Evolutionary conservation across 2,113 vertebrate species (phyloP).

Genomic region (Columba livia): DNA sequence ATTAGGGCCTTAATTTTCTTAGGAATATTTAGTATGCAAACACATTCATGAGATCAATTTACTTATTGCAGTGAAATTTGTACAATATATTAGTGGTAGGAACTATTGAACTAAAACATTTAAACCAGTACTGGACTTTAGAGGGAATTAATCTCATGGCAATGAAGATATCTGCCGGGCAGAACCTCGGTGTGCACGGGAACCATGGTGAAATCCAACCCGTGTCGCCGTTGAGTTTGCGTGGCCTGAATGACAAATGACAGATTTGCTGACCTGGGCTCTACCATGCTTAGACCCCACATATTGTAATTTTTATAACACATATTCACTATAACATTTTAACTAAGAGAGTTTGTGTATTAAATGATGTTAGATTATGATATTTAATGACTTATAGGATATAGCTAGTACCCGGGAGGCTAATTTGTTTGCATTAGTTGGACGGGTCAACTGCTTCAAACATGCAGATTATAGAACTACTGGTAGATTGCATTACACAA

Average conservation of each 20-base stretch:
- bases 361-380: slow-evolving; percentile 66
- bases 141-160: rapidly evolving
- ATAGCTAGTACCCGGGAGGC: slow-evolving; percentile 70
- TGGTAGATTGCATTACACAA: slow-evolving; percentile 89
- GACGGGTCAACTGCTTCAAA: slow-evolving; percentile 85
- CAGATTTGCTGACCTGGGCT: slow-evolving; percentile 17
- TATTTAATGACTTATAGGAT: slow-evolving; percentile 72
- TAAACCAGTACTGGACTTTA: not conserved
- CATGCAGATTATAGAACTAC: slow-evolving; percentile 88
- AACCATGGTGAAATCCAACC: not conserved
- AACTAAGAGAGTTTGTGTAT: slow-evolving; percentile 61
- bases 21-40: not conserved
- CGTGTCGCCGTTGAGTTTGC: not conserved
- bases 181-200: not conserved
- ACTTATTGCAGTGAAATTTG: not conserved
- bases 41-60: not conserved
- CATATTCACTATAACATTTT: slow-evolving; percentile 19
- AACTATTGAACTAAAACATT: not conserved
- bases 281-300: not conserved
- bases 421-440: slow-evolving; percentile 90
- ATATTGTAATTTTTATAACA: slow-evolving; percentile 51
- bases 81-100: not conserved
- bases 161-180: not conserved
- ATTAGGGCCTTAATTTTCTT: not conserved
- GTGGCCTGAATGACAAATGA: not conserved